Base-by-base conservation (phyloP, 2,113 vertebrate genomes). In the Grammomys surdaster region DNA sequence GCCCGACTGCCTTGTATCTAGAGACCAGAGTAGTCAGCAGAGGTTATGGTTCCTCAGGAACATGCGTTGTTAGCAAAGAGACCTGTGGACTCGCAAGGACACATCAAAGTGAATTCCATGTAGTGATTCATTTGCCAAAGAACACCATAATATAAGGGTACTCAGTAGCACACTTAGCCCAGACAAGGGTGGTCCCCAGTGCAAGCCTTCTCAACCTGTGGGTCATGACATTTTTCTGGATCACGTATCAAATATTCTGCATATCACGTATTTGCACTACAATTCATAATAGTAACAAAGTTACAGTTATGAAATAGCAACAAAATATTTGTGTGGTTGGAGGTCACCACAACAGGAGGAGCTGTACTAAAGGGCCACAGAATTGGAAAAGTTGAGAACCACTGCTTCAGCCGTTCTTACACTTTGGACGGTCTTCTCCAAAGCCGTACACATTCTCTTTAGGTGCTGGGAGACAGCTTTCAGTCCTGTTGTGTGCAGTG, bases 141-240 rank as follows among this genome's bases (percentile, higher is more conserved):
- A 87, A 51, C 1, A 14, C 24, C 76, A 33, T n/a, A 16, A 78
- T 67, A 63, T 36, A 70, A 69, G 31, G 26, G 67, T 69, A 40
- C 5, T 89, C 20, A 40, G 6, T 43, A 63, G 46, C 0, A 43
- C 1, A 11, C 4, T 67, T 48, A 75, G 11, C 31, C 16, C 40
- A 63, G 56, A 12, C 13, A 60, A 60, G 3, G 11, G 4, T 26
- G 16, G 7, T 33, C 13, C 63, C 19, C 43, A 3, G 9, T n/a
- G 17, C 4, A n/a, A 8, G 3, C 3, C 3, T 82, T 60, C 80
- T 60, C 36, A 60, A 16, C 12, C 24, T 14, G 12, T 60, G 36
- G 6, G 3, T 40, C 24, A 22, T 3, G 5, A 63, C n/a, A 0
- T n/a, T 6, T 7, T 84, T 60, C 20, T 24, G 13, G 26, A 33